Evolutionary conservation across 2,888 invertebrate genomes (phyloP).

Genomic region (Ophonus ardosiacus): DNA sequence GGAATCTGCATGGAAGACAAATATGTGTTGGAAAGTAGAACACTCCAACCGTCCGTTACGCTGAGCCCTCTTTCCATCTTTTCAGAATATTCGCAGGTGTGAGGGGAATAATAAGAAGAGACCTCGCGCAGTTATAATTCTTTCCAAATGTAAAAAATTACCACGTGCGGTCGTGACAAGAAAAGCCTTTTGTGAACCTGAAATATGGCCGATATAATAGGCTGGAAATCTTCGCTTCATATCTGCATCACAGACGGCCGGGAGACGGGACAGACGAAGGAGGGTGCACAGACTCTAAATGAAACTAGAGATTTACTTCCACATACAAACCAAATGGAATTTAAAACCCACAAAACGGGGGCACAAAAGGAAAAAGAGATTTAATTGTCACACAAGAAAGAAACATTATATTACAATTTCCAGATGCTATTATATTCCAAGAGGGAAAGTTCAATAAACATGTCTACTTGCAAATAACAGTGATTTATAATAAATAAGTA

Average conservation of each 20-base stretch:
- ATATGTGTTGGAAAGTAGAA: neutral
- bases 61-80: too few species aligned
- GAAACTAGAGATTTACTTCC: slow-evolving; percentile 49
- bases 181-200: slow-evolving; percentile 64
- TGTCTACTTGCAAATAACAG: too few species aligned
- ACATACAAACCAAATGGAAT: slow-evolving; percentile 45
- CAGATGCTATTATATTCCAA: neutral
- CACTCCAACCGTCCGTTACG: neutral
- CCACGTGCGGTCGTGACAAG: slow-evolving; percentile 61
- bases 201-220: slow-evolving; percentile 63
- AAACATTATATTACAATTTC: neutral
- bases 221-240: slow-evolving; percentile 56
- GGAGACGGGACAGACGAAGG: too few species aligned
- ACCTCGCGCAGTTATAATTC: slow-evolving; percentile 58
- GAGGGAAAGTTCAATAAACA: too few species aligned
- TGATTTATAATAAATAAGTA: too few species aligned
- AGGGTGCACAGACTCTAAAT: slow-evolving; percentile 5
- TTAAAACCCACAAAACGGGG: slow-evolving; percentile 4
- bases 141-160: slow-evolving; percentile 63
- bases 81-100: neutral
- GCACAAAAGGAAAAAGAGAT: slow-evolving; percentile 1
- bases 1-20: neutral
- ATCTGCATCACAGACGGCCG: slow-evolving; percentile 58
- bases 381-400: neutral
- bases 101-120: neutral